These are phyloP conservation scores for Labia minor DNA, from an alignment of 2,888 invertebrate species.

Conservation along the genomic window DNA sequence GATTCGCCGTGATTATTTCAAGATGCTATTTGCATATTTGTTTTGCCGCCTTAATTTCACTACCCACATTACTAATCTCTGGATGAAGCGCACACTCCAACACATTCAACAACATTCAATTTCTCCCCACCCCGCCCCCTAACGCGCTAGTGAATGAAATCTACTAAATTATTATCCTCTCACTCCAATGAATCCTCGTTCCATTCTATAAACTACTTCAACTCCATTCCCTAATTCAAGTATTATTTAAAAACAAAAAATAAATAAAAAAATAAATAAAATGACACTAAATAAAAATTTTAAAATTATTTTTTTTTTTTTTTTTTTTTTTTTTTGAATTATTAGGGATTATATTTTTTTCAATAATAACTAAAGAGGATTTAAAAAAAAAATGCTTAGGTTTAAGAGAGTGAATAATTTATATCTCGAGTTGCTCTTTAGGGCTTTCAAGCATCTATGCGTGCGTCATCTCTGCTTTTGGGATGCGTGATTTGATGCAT, in stretches of 20 bases:
- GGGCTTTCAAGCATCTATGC: slow-evolving; percentile 13
- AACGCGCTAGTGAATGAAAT: too few relatives aligned
- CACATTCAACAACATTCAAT: too few relatives aligned
- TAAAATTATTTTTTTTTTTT: too few relatives aligned
- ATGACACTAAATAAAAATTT: too few relatives aligned
- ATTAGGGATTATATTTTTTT: not conserved
- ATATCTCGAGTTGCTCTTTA: not conserved
- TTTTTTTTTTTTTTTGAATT: too few relatives aligned
- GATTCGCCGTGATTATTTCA: not conserved
- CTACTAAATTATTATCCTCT: too few relatives aligned
- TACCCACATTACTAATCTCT: not conserved
- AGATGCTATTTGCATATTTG: not conserved
- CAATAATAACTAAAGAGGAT: not conserved
- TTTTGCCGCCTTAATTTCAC: slow-evolving; percentile 1
- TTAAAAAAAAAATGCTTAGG: not conserved
- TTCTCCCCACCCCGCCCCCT: too few relatives aligned
- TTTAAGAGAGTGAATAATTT: slow-evolving; percentile 8
- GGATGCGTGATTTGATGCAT: not conserved
- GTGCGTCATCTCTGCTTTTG: not conserved
- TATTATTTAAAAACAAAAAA: too few relatives aligned
- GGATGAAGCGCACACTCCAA: not conserved
- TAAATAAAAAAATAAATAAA: too few relatives aligned
- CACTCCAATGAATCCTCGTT: too few relatives aligned
- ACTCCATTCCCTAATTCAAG: too few relatives aligned
- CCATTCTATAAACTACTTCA: too few relatives aligned